Evolutionary conservation across 2,797 vertebrate genomes (phyloP).

Genomic region (Epinephelus malabaricus): DNA sequence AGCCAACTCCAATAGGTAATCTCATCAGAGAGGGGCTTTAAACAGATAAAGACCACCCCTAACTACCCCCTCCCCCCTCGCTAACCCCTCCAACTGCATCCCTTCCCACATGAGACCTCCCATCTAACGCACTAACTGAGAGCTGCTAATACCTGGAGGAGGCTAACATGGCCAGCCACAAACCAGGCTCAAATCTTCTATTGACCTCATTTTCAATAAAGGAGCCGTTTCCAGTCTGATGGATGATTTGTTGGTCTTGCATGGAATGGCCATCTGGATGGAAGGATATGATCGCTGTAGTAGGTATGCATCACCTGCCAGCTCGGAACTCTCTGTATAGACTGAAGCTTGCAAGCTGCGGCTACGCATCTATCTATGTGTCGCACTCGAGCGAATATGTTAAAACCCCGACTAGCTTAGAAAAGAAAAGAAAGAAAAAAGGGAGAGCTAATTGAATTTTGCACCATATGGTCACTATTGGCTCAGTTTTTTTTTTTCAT

Average conservation of each 20-base stretch:
- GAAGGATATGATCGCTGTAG: constrained; percentile 82
- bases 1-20: constrained; percentile 90
- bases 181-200: constrained; percentile 89
- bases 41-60: constrained; percentile 88
- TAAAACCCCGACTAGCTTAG: constrained; percentile 51
- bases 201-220: constrained; percentile 92
- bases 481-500: constrained; percentile 57
- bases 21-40: constrained; percentile 90
- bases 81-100: constrained; percentile 55
- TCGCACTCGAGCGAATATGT: constrained; percentile 63
- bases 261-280: constrained; percentile 85
- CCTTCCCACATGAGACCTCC: constrained; percentile 66
- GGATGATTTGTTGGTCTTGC: constrained; percentile 86
- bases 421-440: neutral
- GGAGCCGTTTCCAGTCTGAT: constrained; percentile 85
- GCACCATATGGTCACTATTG: constrained; percentile 75
- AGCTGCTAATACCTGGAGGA: constrained; percentile 85
- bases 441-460: constrained; percentile 68
- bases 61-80: constrained; percentile 54
- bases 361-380: constrained; percentile 40
- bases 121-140: constrained; percentile 62
- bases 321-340: constrained; percentile 52
- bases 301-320: constrained; percentile 87
- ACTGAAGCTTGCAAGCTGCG: constrained; percentile 50
- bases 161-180: constrained; percentile 70